These are phyloP conservation scores for Anoplius nigerrimus DNA, from an alignment of 2,888 invertebrate genomes.

Conservation along the genomic window DNA sequence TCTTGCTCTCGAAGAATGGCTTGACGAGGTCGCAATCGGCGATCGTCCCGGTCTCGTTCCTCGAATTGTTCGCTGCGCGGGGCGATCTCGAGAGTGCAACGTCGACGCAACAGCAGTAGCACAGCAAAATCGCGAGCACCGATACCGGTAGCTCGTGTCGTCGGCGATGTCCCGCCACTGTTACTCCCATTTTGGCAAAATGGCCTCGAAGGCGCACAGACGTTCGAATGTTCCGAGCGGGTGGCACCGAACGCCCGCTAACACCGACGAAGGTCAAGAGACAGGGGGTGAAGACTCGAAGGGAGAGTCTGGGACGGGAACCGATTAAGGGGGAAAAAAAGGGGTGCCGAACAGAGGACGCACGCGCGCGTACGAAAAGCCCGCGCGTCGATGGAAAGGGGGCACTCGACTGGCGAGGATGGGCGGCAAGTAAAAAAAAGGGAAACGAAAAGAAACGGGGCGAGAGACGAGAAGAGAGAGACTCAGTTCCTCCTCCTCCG, in stretches of 20 bases:
- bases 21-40: constrained; percentile 58
- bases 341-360: background rate
- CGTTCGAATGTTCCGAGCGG: background rate
- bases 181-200: constrained; percentile 50
- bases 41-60: constrained; percentile 35
- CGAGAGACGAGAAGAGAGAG: background rate
- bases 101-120: constrained; percentile 46
- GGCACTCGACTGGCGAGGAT: too few relatives aligned
- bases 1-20: constrained; percentile 64
- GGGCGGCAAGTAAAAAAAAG: constrained; percentile 4
- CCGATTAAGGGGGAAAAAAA: background rate
- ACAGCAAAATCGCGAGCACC: constrained; percentile 44
- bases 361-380: too few relatives aligned
- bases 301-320: background rate
- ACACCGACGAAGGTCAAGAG: background rate
- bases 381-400: too few relatives aligned
- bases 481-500: too few relatives aligned
- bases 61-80: constrained; percentile 45
- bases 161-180: constrained; percentile 25
- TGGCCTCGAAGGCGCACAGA: constrained; percentile 5
- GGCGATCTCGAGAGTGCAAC: constrained; percentile 58
- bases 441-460: constrained; percentile 6
- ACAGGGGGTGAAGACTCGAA: background rate
- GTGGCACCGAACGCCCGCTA: background rate
- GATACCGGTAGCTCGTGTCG: constrained; percentile 29